Conservation (phyloP, 2,888 invertebrate genomes). For the Xanthia togata region DNA sequence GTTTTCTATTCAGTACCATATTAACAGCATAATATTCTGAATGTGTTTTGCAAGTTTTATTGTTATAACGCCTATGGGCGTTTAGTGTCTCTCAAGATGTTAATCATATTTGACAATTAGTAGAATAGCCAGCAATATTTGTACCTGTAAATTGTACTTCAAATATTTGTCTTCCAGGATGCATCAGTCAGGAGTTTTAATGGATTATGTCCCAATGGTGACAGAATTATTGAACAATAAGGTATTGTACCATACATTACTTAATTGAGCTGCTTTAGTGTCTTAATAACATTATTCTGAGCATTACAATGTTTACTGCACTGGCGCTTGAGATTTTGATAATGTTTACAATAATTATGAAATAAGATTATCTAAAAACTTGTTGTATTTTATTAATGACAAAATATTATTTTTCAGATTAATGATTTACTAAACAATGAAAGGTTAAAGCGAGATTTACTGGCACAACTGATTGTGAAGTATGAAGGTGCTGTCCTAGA, state of each 20-base stretch:
- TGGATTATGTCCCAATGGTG: slow-evolving; percentile 91
- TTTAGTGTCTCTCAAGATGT: no score
- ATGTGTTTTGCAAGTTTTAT: no score
- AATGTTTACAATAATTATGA: neutral
- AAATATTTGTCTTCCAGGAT: slow-evolving; percentile 77
- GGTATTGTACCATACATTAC: slow-evolving; percentile 67
- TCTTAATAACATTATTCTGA: neutral
- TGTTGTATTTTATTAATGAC: neutral
- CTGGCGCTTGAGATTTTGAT: neutral
- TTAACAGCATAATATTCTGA: neutral
- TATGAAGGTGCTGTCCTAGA: slow-evolving; percentile 88
- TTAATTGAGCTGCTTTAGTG: neutral
- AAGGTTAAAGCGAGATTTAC: slow-evolving; percentile 83
- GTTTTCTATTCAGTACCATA: slow-evolving; percentile 2
- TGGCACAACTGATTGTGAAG: slow-evolving; percentile 87
- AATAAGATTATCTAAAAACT: neutral
- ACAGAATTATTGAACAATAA: slow-evolving; percentile 88
- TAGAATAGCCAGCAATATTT: neutral
- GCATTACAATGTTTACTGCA: neutral
- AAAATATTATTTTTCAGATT: slow-evolving; percentile 74
- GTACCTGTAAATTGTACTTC: neutral
- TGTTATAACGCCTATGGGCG: no score
- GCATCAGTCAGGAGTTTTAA: slow-evolving; percentile 88
- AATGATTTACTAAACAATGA: slow-evolving; percentile 84
- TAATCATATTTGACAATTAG: neutral